Evolutionary conservation across 2,888 invertebrate species (phyloP).

Genomic region (Plemyria rubiginata): DNA sequence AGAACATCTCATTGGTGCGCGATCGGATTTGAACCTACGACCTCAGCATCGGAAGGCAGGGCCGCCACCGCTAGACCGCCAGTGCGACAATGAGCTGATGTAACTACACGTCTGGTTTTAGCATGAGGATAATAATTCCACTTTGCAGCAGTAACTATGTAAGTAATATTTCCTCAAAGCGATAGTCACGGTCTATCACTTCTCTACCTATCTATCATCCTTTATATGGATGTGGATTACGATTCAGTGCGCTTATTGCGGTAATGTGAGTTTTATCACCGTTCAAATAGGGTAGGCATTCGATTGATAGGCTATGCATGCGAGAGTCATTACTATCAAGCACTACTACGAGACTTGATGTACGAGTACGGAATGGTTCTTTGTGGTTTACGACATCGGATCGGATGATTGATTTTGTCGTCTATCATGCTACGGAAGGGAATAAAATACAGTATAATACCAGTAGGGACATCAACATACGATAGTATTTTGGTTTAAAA

Average conservation of each 20-base stretch:
- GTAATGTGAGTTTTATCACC: constrained; percentile 18
- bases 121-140: not conserved
- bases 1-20: too few species aligned
- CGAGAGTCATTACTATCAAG: constrained; percentile 24
- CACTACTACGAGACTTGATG: constrained; percentile 25
- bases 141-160: not conserved
- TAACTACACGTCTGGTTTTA: too few species aligned
- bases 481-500: too few species aligned
- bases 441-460: not conserved
- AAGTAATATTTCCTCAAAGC: not conserved
- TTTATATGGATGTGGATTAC: constrained; percentile 28
- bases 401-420: constrained; percentile 13
- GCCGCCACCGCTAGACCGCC: too few species aligned
- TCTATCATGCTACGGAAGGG: not conserved
- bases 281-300: constrained; percentile 8
- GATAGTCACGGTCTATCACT: constrained; percentile 21
- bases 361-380: constrained; percentile 18
- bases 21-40: too few species aligned
- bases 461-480: too few species aligned
- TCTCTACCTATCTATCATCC: constrained; percentile 30
- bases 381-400: constrained; percentile 12
- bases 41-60: too few species aligned
- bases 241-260: constrained; percentile 4
- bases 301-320: constrained; percentile 16
- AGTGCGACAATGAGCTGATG: too few species aligned